Conservation (phyloP, 2,113 vertebrate species). For the Romanogobio albipinnatus region DNA sequence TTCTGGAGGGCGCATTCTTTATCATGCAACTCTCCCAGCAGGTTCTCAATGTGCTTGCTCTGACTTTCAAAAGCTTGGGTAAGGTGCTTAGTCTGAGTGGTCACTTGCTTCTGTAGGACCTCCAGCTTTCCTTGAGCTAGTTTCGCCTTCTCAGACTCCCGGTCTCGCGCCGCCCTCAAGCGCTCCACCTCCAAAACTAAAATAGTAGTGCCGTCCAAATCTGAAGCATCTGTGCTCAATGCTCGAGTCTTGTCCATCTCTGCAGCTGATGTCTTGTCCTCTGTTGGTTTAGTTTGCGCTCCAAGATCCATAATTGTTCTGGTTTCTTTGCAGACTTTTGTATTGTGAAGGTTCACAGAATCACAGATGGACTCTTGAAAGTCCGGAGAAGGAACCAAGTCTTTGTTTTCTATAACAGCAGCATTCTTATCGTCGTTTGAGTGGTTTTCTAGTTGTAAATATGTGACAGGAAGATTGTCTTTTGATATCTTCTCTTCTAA, state of each 20-base stretch:
- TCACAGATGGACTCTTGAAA: constrained; percentile 63
- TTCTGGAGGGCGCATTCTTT: constrained; percentile 70
- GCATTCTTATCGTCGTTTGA: constrained; percentile 54
- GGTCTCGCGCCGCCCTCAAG: constrained; percentile 63
- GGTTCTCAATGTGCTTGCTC: constrained; percentile 74
- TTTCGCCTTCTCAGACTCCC: constrained; percentile 65
- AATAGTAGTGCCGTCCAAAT: constrained; percentile 50
- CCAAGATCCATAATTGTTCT: constrained; percentile 51
- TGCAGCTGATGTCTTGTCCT: not conserved
- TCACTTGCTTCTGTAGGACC: constrained; percentile 76
- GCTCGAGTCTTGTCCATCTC: not conserved
- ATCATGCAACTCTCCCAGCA: constrained; percentile 74
- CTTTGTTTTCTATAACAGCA: constrained; percentile 50
- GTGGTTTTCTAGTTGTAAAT: constrained; percentile 69
- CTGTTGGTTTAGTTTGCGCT: constrained; percentile 30
- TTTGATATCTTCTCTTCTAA: constrained; percentile 54
- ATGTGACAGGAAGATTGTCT: constrained; percentile 65
- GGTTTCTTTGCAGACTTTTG: constrained; percentile 59
- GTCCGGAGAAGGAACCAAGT: constrained; percentile 57
- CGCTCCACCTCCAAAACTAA: constrained; percentile 65
- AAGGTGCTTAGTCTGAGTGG: constrained; percentile 75
- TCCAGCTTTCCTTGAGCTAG: constrained; percentile 73
- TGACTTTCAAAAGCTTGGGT: constrained; percentile 79
- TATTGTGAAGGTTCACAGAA: constrained; percentile 67
- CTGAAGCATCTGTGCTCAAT: not conserved